Percentiles rank a stretch among this genome's conserved stretches.
Evolutionary conservation across 2,888 invertebrate species (phyloP).

Genomic region (Patella ulyssiponensis): DNA sequence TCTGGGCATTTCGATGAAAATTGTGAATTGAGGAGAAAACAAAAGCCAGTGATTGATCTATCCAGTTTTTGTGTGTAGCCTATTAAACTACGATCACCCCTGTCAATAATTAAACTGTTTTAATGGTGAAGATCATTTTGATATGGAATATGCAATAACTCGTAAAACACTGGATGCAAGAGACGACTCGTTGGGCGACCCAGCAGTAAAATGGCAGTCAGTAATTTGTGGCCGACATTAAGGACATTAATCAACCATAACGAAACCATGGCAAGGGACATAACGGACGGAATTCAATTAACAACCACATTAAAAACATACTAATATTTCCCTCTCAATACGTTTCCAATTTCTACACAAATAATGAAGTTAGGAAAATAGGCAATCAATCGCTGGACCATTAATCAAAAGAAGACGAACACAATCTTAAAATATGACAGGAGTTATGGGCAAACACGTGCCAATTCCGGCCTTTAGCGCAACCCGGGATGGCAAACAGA

Average conservation of each 20-base stretch:
- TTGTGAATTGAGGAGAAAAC: no score
- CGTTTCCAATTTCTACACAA: constrained; percentile 12
- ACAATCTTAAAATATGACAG: constrained; percentile 7
- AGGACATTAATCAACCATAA: neutral
- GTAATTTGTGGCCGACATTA: neutral
- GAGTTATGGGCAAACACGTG: constrained; percentile 4
- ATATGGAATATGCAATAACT: no score
- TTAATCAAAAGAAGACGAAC: neutral
- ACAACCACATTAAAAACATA: constrained; percentile 6
- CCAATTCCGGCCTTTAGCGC: constrained; percentile 5
- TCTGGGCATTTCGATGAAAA: no score
- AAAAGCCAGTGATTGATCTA: no score
- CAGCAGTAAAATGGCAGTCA: no score
- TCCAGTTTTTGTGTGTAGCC: no score
- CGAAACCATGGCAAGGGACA: neutral
- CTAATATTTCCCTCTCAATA: constrained; percentile 1
- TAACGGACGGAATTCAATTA: constrained; percentile 4
- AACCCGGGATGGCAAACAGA: constrained; percentile 5
- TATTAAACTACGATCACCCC: no score
- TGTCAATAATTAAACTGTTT: no score
- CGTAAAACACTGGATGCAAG: no score
- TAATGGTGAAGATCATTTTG: no score
- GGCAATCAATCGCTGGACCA: neutral
- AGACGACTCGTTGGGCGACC: no score
- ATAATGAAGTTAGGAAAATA: constrained; percentile 9